Conservation (phyloP, 2,888 invertebrate species). For the Helicoverpa assulta region DNA sequence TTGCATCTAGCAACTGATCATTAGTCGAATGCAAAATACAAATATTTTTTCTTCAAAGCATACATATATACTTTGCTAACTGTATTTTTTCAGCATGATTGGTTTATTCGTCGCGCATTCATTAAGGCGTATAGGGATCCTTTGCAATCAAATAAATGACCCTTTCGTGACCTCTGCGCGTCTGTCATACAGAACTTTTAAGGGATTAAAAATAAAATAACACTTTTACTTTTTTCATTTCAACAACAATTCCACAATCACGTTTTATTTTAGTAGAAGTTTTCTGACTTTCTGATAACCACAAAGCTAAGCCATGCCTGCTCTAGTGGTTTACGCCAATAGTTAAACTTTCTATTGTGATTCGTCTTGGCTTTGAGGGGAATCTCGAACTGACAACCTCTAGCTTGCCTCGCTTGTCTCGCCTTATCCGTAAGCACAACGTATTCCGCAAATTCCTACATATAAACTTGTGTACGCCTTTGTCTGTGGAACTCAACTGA, state of each 20-base stretch:
- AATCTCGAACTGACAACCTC: slow-evolving; percentile 2
- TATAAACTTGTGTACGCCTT: slow-evolving; percentile 1
- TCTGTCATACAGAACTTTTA: no score
- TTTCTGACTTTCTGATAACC: background rate
- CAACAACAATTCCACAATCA: background rate
- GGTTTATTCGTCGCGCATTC: no score
- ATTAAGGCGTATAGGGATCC: no score
- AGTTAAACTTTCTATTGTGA: slow-evolving; percentile 2
- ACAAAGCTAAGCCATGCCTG: background rate
- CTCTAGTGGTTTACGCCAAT: background rate
- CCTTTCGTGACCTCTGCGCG: no score
- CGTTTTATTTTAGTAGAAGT: background rate
- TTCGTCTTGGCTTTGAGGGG: slow-evolving; percentile 1
- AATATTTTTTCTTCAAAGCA: no score
- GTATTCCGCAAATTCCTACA: slow-evolving; percentile 2
- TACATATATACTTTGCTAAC: no score
- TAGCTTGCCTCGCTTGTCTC: slow-evolving; percentile 1
- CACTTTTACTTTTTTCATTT: no score
- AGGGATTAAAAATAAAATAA: no score
- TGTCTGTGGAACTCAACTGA: slow-evolving; percentile 18
- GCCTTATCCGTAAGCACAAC: background rate
- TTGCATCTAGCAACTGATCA: background rate
- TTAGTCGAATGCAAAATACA: background rate
- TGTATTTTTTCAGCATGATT: no score
- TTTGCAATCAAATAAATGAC: no score